A percentile compares a stretch with the other conserved stretches of the same genome.
Conservation (phyloP, 2,797 vertebrate species). For the Hippopotamyrus pictus region DNA sequence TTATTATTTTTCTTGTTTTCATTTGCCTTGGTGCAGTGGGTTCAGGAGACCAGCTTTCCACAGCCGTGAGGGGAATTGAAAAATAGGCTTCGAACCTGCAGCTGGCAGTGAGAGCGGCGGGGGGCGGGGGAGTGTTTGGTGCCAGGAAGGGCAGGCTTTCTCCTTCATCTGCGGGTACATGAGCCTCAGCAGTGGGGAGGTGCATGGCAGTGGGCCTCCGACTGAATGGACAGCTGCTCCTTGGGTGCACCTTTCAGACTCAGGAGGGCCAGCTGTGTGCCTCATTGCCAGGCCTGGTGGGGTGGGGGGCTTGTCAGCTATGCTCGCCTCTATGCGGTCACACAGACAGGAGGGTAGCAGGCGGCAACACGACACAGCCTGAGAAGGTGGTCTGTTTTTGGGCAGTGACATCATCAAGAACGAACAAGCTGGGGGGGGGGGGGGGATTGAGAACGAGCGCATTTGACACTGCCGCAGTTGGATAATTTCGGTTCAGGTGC, state of each 20-base stretch:
- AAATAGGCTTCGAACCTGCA: not conserved
- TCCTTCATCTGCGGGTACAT: slow-evolving; percentile 16
- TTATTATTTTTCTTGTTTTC: not conserved
- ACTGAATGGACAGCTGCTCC: slow-evolving; percentile 40
- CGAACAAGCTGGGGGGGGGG: not conserved
- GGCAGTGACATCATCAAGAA: not conserved
- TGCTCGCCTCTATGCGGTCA: not conserved
- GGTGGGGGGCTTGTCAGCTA: not conserved
- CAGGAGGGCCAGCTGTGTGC: not conserved
- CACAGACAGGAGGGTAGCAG: not conserved
- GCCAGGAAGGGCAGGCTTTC: slow-evolving; percentile 2
- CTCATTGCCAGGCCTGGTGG: slow-evolving; percentile 31
- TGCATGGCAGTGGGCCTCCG: slow-evolving; percentile 14
- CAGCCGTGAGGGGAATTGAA: not conserved
- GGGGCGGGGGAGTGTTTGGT: not conserved
- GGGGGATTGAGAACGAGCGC: not conserved
- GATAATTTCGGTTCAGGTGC: not conserved
- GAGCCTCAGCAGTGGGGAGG: not conserved
- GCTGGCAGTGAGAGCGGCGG: not conserved
- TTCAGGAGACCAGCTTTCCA: not conserved
- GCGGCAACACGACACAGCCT: not conserved
- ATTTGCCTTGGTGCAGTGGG: not conserved
- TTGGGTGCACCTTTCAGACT: slow-evolving; percentile 20
- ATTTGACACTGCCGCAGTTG: not conserved
- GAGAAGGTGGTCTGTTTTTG: not conserved